Evolutionary conservation across 2,797 vertebrate genomes (phyloP), one percentile per base, ranked within the genome.

Genomic region (Sphenopsis melanotis): DNA sequence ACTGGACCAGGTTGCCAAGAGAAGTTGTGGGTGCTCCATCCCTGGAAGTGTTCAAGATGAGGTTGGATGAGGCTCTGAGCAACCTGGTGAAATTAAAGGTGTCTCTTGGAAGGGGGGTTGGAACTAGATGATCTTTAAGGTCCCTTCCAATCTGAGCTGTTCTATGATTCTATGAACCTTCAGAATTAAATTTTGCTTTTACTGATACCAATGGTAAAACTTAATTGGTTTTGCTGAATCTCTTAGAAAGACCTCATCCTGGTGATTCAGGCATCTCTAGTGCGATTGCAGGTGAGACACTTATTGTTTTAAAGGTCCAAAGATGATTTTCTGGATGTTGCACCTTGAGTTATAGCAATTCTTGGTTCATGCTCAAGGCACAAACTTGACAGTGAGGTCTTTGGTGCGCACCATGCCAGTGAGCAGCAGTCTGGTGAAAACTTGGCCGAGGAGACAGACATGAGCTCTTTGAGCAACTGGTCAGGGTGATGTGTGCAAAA

Each of bases 401-500:
- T 80, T 65, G 66, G 26, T 57, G n/a, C 52, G 3, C 6, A 56
- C 10, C 14, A 19, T 34, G 42, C 11, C 34, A 41, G 16, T 0
- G 1, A 76, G 50, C 12, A 41, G n/a, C 68, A 37, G 2, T 36
- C 11, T 84, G 26, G 12, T 66, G 63, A 76, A 91, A 76, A 59
- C 6, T 63, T 79, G 37, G 6, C 11, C 0, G 0, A 68, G 29
- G 34, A 83, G 17, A 44, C 15, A 78, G 39, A 65, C 4, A 17
- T 15, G 17, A 79, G 12, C 5, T 65, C 23, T 75, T 89, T 64
- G 18, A 61, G 76, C 37, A 5, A 44, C 24, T 55, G 44, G 11
- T 80, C 64, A 64, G 56, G 30, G 52, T 60, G 24, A 46, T 18
- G 17, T 29, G 23, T 46, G 27, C 0, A 0, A 80, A 74, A 47